Conservation (phyloP, 1,140 invertebrate species). For the Listronotus bonariensis region DNA sequence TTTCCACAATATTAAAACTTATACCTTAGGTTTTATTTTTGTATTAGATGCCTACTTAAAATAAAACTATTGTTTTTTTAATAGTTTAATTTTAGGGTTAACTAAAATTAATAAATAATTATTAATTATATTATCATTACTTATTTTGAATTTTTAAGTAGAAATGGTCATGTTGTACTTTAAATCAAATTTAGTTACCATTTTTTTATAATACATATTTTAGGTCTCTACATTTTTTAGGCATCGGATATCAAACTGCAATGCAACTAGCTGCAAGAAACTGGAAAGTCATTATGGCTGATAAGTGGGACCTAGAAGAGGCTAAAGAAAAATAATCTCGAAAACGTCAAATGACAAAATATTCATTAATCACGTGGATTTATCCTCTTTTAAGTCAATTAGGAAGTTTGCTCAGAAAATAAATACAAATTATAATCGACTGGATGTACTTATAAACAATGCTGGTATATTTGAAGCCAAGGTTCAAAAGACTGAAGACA, state of each 20-base stretch:
- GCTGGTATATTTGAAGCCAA: slow-evolving; percentile 59
- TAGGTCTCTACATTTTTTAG: too few relatives aligned
- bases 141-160: too few relatives aligned
- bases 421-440: slow-evolving; percentile 56
- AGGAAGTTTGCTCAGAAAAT: slow-evolving; percentile 60
- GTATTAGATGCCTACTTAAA: too few relatives aligned
- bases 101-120: too few relatives aligned
- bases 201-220: too few relatives aligned
- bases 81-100: too few relatives aligned
- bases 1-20: too few relatives aligned
- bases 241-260: slow-evolving; percentile 89
- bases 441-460: slow-evolving; percentile 73
- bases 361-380: slow-evolving; percentile 50
- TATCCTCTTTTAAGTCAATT: slow-evolving; percentile 59
- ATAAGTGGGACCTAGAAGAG: slow-evolving; percentile 74
- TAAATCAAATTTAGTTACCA: too few relatives aligned
- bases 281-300: slow-evolving; percentile 86
- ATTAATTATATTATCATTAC: too few relatives aligned
- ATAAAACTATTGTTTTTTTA: too few relatives aligned
- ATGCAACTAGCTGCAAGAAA: slow-evolving; percentile 75
- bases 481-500: slow-evolving; percentile 60
- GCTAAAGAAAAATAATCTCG: slow-evolving; percentile 57
- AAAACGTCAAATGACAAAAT: slow-evolving; percentile 45
- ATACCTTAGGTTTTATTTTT: too few relatives aligned
- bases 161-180: too few relatives aligned